Evolutionary conservation across 30 jellyfish, hydroid and myxozoan genomes (phyloP).

Genomic region (Hydra vulgaris): DNA sequence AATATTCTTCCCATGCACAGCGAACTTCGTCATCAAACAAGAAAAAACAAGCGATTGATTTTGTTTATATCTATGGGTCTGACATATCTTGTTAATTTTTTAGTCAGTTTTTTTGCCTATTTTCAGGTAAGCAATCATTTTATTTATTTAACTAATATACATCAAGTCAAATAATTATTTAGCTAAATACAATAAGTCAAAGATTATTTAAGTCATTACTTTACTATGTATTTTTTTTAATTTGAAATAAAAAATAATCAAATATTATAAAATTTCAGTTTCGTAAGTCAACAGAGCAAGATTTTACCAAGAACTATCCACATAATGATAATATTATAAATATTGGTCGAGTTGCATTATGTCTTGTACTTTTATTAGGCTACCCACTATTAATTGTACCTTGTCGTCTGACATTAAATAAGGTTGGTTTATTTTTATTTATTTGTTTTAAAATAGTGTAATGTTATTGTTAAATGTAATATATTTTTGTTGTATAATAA

Average conservation of each 20-base stretch:
- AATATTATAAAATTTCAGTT: constrained; percentile 45
- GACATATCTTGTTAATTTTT: constrained; percentile 51
- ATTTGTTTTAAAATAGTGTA: background rate
- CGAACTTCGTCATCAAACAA: constrained; percentile 76
- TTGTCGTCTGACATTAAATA: constrained; percentile 73
- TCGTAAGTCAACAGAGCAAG: constrained; percentile 78
- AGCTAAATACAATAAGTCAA: too few species aligned
- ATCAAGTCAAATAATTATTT: too few species aligned
- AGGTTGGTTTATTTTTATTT: constrained; percentile 24
- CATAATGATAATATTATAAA: constrained; percentile 67
- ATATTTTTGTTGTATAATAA: too few species aligned
- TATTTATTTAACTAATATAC: too few species aligned
- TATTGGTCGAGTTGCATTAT: constrained; percentile 80
- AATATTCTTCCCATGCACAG: constrained; percentile 90
- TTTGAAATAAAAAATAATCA: too few species aligned
- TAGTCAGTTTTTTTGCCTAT: constrained; percentile 83
- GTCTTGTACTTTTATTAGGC: constrained; percentile 57
- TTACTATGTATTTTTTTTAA: too few species aligned
- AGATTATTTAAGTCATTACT: too few species aligned
- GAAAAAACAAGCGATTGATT: constrained; percentile 67
- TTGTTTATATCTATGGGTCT: constrained; percentile 72
- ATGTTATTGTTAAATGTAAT: too few species aligned
- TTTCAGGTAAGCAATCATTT: constrained; percentile 46
- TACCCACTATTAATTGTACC: constrained; percentile 84
- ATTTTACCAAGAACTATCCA: constrained; percentile 60